Percentiles rank a stretch among this genome's conserved stretches.
phyloP scores from a whole-genome alignment of 2,888 invertebrate species.

The Rhopalosiphum nymphaeae region DNA sequence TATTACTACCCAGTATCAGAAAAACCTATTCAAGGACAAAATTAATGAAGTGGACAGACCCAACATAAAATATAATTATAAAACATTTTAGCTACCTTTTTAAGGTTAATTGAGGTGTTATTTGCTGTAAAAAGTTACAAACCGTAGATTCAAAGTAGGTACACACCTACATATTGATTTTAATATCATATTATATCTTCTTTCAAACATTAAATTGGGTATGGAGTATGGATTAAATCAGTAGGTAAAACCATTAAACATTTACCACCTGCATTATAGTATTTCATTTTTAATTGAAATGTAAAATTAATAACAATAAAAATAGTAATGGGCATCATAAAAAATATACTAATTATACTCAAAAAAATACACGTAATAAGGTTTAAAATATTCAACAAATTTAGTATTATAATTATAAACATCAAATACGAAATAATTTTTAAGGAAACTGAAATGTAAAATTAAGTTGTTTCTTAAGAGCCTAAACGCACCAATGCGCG shows the following conservation, averaged over 20 bases:
- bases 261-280: neutral
- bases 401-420: neutral
- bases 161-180: neutral
- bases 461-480: neutral
- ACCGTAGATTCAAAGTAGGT: neutral
- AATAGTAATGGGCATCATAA: neutral
- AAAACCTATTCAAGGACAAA: constrained; percentile 10
- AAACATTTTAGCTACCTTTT: constrained; percentile 10
- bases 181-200: neutral
- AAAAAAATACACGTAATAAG: neutral
- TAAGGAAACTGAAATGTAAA: neutral
- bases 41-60: neutral
- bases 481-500: neutral
- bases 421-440: neutral
- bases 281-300: neutral
- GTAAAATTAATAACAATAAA: neutral
- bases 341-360: neutral
- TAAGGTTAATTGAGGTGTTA: constrained; percentile 25
- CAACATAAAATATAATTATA: neutral
- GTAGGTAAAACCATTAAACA: neutral
- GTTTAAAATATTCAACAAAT: neutral
- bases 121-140: neutral
- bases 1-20: neutral
- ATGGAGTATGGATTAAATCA: neutral
- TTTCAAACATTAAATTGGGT: neutral